Evolutionary conservation across 2,888 invertebrate species (phyloP), one percentile per base, ranked within the genome.

Genomic region (Parnassius apollo): DNA sequence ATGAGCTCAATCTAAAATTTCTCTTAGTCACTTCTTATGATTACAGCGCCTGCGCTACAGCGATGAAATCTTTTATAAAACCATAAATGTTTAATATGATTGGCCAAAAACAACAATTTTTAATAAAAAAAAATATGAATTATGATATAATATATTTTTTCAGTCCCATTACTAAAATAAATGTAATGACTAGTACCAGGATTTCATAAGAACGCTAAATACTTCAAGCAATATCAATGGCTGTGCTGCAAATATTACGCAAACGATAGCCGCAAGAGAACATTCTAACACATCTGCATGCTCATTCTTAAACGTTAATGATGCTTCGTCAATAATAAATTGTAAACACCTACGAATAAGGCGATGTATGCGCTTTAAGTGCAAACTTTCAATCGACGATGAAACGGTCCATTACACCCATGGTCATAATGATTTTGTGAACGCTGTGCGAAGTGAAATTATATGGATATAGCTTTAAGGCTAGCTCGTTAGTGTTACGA

Each of bases 271-370:
- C 35, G 10, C 42, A 42, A 57, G 48, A 22, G 45, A 62, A 49
- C 48, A 49, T 25, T 62, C 42, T 53, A 58, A 57, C 42, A 52
- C 56, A 65, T 64, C 56, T 57, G 54, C 56, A 58, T 48, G 50
- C 53, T 61, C 61, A 63, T 65, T 62, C 61, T 49, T 55, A 61
- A 61, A 58, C 46, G 45, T 68, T 69, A 66, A 70, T 69, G 63
- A 63, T 64, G 66, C 59, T 61, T 59, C 60, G 67, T 66, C 65
- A 68, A 70, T 66, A 68, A 51, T 61, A 63, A 67, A 70, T 67
- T 66, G 67, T 69, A 66, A 68, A 60, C 59, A 53, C 42, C 35
- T 61, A 50, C 46, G 58, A 60, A 55, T 55, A 60, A 55, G 50
- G 48, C 60, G 42, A 49, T 49, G n/a, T 9, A 22, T 44, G 54